These are phyloP conservation scores for Phaethornis superciliosus DNA, from an alignment of 2,113 vertebrate genomes.

Conservation along the genomic window DNA sequence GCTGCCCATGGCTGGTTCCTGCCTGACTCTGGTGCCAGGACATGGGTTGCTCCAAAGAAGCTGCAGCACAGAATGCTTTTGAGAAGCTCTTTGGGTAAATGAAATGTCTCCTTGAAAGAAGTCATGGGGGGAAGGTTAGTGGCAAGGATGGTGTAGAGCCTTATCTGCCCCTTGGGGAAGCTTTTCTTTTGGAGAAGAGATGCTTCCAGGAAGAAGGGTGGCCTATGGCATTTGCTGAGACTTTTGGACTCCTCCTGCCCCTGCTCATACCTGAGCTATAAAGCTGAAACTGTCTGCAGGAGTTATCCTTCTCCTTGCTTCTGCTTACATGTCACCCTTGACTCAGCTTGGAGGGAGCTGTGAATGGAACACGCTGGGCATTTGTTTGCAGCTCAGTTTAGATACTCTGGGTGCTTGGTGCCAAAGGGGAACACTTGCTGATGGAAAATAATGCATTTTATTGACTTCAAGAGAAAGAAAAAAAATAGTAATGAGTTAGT, in stretches of 20 bases:
- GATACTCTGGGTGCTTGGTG: neutral
- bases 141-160: accelerated
- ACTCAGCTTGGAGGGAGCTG: neutral
- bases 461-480: neutral
- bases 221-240: neutral
- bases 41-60: neutral
- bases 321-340: neutral
- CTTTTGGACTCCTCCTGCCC: neutral
- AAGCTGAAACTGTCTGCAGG: neutral
- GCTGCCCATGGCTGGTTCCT: neutral
- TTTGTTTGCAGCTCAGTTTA: neutral
- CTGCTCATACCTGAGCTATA: neutral
- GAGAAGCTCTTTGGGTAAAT: neutral
- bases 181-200: neutral
- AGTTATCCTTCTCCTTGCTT: neutral
- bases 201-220: neutral
- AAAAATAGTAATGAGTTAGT: neutral
- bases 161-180: neutral
- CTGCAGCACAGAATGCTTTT: neutral
- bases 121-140: neutral
- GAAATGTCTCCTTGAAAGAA: neutral
- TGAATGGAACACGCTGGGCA: neutral
- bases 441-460: constrained; percentile 32
- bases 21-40: neutral
- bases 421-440: neutral